Evolutionary conservation across 2,797 vertebrate genomes (phyloP).

Genomic region (Poecilia wingei): DNA sequence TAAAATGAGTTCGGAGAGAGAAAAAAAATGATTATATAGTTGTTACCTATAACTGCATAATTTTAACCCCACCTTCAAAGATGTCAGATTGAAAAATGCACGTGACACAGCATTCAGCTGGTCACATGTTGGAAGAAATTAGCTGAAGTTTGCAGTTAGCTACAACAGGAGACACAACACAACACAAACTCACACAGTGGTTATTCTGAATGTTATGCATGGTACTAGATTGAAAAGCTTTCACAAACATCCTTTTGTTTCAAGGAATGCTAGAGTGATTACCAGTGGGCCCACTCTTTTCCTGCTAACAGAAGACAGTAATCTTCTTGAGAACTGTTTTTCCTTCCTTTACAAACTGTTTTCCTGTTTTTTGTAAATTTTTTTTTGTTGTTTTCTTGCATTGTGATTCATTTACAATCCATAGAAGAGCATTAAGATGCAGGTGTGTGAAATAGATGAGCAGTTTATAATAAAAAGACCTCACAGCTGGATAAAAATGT

Average conservation of each 20-base stretch:
- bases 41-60: not conserved
- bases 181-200: conserved; percentile 9
- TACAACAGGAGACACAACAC: conserved; percentile 20
- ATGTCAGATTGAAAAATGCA: not conserved
- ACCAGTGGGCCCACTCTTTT: not conserved
- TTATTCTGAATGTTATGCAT: conserved; percentile 37
- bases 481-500: not conserved
- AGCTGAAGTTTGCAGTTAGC: conserved; percentile 26
- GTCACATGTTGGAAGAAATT: conserved; percentile 2
- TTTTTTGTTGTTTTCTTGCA: not conserved
- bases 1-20: not conserved
- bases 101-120: not conserved
- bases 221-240: conserved; percentile 53
- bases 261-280: conserved; percentile 49
- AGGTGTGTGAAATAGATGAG: conserved; percentile 6
- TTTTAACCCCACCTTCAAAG: not conserved
- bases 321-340: conserved; percentile 28
- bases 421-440: not conserved
- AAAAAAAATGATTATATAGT: not conserved
- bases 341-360: not conserved
- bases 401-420: not conserved
- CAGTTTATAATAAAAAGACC: not conserved
- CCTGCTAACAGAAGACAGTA: conserved; percentile 34
- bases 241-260: conserved; percentile 71
- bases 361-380: not conserved